A percentile compares a stretch with the other conserved stretches of the same genome.
Evolutionary conservation across 2,113 vertebrate species (phyloP).

Genomic region (Xenopus borealis): DNA sequence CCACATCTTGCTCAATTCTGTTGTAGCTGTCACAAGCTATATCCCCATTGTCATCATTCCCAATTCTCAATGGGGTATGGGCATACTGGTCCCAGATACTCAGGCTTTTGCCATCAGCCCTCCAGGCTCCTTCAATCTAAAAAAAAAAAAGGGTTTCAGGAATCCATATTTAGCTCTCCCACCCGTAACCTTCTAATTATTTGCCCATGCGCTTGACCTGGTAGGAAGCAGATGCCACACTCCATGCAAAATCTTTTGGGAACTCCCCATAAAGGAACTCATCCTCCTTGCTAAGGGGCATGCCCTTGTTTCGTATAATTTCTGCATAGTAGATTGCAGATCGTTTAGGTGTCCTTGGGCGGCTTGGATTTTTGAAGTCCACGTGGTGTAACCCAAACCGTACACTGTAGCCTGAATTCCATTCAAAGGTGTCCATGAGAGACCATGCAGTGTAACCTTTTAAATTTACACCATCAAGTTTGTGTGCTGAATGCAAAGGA

Average conservation of each 20-base stretch:
- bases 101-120: conserved; percentile 90
- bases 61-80: conserved; percentile 79
- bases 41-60: conserved; percentile 76
- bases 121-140: conserved; percentile 92
- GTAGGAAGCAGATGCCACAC: conserved; percentile 82
- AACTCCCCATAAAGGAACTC: conserved; percentile 78
- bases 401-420: conserved; percentile 78
- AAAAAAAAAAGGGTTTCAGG: background rate
- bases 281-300: conserved; percentile 71
- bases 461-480: conserved; percentile 80
- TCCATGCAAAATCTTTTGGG: conserved; percentile 81
- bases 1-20: conserved; percentile 80
- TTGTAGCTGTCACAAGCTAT: conserved; percentile 93
- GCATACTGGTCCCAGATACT: conserved; percentile 93
- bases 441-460: conserved; percentile 77
- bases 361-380: conserved; percentile 71
- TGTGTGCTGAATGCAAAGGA: conserved; percentile 59
- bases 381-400: conserved; percentile 85
- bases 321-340: conserved; percentile 80
- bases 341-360: conserved; percentile 80
- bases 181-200: too few relatives aligned
- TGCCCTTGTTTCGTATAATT: conserved; percentile 79
- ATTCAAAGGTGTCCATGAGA: conserved; percentile 90
- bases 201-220: conserved; percentile 68
- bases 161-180: too few relatives aligned